Base-by-base conservation (phyloP, 1,140 invertebrate species). In the Conopomorpha cramerella region DNA sequence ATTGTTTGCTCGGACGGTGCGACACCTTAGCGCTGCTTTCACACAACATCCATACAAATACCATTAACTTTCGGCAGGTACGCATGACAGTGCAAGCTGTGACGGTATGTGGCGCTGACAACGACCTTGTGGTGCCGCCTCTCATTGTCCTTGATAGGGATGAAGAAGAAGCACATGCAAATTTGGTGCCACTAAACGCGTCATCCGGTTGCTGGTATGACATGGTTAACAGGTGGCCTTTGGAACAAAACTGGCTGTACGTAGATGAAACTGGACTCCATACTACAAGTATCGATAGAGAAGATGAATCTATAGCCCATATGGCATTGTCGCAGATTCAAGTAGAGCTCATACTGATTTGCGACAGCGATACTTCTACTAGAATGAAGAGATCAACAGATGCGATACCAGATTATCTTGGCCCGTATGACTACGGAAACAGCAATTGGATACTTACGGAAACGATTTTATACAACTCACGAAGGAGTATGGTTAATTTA, bases 241-340 rank as follows among this genome's bases (percentile, higher is more conserved):
- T 36, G 3, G 39, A 66, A 26, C 65, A 64, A 28, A 36, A 45
- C 8, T 76, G 70, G 71, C 35, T 78, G 10, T 65, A 66, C 26
- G 57, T 73, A 0, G 57, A 73, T 27, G 44, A 55, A 4, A 48
- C 37, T 16, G 67, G 65, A 1, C 40, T 71, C 19, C 65, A 67
- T 35, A 41, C 67, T 0, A 36, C 3, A 34, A 26, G 50, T 8
- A 74, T 77, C 25, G 65, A 77, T 35, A 66, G 77, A 54, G 77
- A 79, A 44, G 37, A 79, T 34, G 41, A 52, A 30, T 66, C 59
- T n/a, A 77, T 79, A 30, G 72, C 77, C 0, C 71, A 64, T 35
- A 76, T 79, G 68, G 42, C 61, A 13, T 34, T 72, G 19, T 79
- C 77, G 6, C 77, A 79, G 53, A 45, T 77, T 37, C 66, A 77